Evolutionary conservation across 2,113 vertebrate species (phyloP).

Genomic region (Balaeniceps rex): DNA sequence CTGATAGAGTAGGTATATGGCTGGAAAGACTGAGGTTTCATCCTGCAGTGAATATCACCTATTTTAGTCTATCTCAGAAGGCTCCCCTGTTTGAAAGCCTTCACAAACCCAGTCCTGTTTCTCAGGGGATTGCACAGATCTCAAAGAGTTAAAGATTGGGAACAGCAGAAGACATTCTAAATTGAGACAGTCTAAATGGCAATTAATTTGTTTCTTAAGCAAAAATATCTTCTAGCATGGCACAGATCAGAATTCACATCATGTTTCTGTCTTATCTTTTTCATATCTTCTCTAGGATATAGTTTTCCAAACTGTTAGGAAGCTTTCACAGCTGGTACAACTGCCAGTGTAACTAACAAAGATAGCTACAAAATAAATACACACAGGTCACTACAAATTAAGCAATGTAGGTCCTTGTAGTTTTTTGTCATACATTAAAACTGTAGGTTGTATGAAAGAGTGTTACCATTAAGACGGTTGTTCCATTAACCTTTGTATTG

Average conservation of each 20-base stretch:
- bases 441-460: not conserved
- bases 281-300: not conserved
- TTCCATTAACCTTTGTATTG: not conserved
- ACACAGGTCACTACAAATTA: not conserved
- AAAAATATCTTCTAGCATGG: not conserved
- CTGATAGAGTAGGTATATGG: fast-evolving
- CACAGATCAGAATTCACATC: not conserved
- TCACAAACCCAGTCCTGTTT: not conserved
- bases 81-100: not conserved
- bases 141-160: not conserved
- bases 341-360: not conserved
- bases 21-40: not conserved
- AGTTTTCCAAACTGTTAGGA: not conserved
- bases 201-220: not conserved
- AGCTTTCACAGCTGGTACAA: not conserved
- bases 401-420: not conserved
- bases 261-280: not conserved
- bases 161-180: not conserved
- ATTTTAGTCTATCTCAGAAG: not conserved
- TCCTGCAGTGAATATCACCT: not conserved
- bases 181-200: not conserved
- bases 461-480: not conserved
- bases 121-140: not conserved
- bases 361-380: not conserved
- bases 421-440: not conserved